These are phyloP conservation scores for Hozukius guyotensis DNA, from an alignment of 2,797 vertebrate genomes.

Conservation along the genomic window DNA sequence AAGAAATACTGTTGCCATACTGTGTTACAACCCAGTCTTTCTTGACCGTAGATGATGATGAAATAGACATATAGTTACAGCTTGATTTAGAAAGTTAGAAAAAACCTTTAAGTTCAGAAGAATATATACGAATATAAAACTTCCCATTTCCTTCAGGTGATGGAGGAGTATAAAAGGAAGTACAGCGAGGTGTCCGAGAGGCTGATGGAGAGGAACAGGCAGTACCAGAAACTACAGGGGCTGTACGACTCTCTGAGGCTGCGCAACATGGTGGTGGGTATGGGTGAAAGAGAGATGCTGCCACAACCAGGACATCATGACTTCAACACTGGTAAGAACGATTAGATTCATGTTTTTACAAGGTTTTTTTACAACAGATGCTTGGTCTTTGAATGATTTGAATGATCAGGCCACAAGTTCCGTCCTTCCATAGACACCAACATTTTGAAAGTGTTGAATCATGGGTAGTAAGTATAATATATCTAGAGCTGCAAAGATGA, in stretches of 20 bases:
- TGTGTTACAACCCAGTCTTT: background rate
- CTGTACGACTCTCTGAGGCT: constrained; percentile 89
- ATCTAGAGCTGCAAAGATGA: background rate
- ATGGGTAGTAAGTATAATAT: background rate
- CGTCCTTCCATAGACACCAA: background rate
- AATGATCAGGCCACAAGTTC: background rate
- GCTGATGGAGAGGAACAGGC: constrained; percentile 91
- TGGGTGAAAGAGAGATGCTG: constrained; percentile 58
- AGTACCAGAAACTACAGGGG: constrained; percentile 92
- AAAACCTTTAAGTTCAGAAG: background rate
- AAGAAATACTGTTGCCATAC: background rate
- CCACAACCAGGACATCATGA: constrained; percentile 22
- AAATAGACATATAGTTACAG: background rate
- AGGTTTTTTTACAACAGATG: background rate
- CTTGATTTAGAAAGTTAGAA: background rate
- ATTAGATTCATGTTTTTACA: background rate
- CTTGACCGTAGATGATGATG: background rate
- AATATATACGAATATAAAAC: background rate
- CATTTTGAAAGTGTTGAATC: background rate
- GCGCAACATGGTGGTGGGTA: constrained; percentile 84
- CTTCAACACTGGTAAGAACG: constrained; percentile 56
- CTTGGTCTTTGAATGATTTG: background rate
- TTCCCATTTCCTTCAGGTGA: constrained; percentile 75
- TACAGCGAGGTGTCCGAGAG: constrained; percentile 91
- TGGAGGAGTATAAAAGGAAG: constrained; percentile 93